A percentile compares a stretch with the other conserved stretches of the same genome.
Conservation (phyloP, 2,797 vertebrate species). For the Euphonia xanthogaster region DNA sequence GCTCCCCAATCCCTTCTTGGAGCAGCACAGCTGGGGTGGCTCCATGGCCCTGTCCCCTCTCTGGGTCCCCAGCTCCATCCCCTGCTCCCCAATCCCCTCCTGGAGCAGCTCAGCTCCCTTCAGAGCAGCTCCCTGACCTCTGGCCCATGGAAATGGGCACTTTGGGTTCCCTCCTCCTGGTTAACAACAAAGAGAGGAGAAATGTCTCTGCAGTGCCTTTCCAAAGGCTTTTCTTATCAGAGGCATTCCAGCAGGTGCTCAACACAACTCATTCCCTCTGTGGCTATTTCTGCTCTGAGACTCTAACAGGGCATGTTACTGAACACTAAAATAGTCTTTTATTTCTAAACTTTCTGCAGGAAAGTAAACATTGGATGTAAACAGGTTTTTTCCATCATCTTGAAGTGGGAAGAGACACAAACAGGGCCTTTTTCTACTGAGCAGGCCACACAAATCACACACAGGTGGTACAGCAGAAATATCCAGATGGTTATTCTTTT, state of each 20-base stretch:
- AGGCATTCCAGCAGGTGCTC: not conserved
- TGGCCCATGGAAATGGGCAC: not conserved
- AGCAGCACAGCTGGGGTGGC: not conserved
- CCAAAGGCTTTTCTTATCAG: not conserved
- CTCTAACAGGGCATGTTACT: not conserved
- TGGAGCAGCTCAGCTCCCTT: not conserved
- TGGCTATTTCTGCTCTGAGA: not conserved
- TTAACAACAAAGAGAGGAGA: too few relatives aligned
- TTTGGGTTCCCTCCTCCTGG: not conserved
- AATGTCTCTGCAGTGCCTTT: not conserved
- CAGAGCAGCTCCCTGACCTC: not conserved
- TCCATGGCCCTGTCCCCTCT: not conserved
- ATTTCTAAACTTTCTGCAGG: not conserved
- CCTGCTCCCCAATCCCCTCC: not conserved
- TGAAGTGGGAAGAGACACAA: not conserved
- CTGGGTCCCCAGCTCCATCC: not conserved
- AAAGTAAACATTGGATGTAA: not conserved
- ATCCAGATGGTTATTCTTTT: constrained; percentile 7
- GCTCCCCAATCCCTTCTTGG: too few relatives aligned
- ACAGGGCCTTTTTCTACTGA: not conserved
- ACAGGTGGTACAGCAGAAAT: not conserved
- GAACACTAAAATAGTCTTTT: not conserved
- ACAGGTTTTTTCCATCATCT: not conserved
- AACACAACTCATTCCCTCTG: not conserved
- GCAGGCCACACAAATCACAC: not conserved